phyloP scores from a whole-genome alignment of 2,113 vertebrate genomes.

The Artemisiospiza belli region DNA sequence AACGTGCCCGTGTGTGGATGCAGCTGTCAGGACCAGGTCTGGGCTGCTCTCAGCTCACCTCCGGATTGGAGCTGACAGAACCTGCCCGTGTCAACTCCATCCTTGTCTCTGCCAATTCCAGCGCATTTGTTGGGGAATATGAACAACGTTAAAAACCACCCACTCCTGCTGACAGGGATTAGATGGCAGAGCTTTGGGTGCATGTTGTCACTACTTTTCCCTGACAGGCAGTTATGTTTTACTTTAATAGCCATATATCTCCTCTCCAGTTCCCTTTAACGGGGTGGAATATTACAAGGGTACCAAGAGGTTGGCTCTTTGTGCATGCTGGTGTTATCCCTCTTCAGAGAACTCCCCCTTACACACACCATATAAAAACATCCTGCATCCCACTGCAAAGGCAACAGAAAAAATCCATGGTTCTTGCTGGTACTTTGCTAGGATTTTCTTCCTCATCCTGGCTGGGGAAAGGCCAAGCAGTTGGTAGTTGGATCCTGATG shows the following conservation, averaged over 20 bases:
- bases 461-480: background rate
- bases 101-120: conserved; percentile 61
- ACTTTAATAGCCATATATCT: conserved; percentile 67
- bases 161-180: conserved; percentile 62
- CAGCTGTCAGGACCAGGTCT: conserved; percentile 61
- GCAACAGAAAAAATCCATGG: fast-evolving
- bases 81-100: conserved; percentile 60
- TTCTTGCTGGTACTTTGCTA: background rate
- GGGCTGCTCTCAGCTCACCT: conserved; percentile 27
- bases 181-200: conserved; percentile 20
- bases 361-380: background rate
- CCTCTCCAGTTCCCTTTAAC: conserved; percentile 26
- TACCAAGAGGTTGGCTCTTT: background rate
- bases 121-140: conserved; percentile 47
- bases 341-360: background rate
- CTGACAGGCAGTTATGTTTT: conserved; percentile 73
- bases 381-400: background rate
- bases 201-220: conserved; percentile 50
- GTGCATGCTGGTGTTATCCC: background rate
- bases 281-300: conserved; percentile 15
- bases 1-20: conserved; percentile 36
- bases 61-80: conserved; percentile 73
- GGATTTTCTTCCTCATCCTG: background rate
- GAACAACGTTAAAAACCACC: conserved; percentile 20
- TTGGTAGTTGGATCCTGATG: background rate